These are phyloP conservation scores for Harpalus rubripes DNA, from an alignment of 2,888 invertebrate genomes.

Conservation along the genomic window DNA sequence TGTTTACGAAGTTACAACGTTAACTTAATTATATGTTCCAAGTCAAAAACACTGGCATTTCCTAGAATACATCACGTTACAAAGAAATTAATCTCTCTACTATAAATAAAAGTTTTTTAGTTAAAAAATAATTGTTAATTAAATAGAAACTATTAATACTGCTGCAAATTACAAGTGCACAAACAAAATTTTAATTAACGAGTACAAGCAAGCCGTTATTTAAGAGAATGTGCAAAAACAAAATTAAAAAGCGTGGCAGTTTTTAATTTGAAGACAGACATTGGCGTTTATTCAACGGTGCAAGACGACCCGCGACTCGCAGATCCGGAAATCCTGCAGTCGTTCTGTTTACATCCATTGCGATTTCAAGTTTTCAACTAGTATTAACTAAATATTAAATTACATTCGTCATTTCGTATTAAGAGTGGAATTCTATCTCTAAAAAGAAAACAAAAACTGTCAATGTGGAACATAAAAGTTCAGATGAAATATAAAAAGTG, in stretches of 20 bases:
- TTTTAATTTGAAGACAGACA: conserved; percentile 22
- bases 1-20: not conserved
- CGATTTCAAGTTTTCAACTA: not conserved
- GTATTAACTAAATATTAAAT: not conserved
- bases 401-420: not conserved
- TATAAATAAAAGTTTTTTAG: not conserved
- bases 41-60: not conserved
- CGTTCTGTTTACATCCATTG: not conserved
- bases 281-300: not conserved
- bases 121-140: conserved; percentile 22
- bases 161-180: conserved; percentile 17
- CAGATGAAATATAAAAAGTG: too few relatives aligned
- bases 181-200: conserved; percentile 48
- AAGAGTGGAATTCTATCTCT: too few relatives aligned
- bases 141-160: conserved; percentile 19
- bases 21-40: not conserved
- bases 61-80: not conserved
- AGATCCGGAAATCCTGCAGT: conserved; percentile 12
- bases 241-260: conserved; percentile 29
- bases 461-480: too few relatives aligned
- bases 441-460: too few relatives aligned
- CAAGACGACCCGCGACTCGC: not conserved
- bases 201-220: not conserved
- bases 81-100: not conserved
- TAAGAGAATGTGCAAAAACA: conserved; percentile 24